These are phyloP conservation scores for Carlito syrichta DNA, from an alignment of 2,113 vertebrate genomes.

Conservation along the genomic window DNA sequence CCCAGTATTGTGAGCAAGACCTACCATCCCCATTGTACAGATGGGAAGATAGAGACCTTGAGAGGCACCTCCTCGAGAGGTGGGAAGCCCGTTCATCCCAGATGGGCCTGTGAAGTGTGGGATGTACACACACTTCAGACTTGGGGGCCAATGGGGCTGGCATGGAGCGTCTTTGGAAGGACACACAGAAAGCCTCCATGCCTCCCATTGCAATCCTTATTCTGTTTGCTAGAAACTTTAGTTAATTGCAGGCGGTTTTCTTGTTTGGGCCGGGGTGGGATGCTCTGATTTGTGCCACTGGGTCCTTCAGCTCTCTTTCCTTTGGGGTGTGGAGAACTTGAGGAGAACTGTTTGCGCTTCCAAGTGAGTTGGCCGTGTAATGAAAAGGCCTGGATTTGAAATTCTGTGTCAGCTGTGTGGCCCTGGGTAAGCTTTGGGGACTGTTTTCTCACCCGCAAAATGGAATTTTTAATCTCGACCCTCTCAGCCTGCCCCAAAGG, in stretches of 20 bases:
- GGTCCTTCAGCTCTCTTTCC: background rate
- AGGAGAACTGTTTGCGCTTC: background rate
- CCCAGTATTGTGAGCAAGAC: background rate
- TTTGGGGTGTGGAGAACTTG: background rate
- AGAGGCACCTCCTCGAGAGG: background rate
- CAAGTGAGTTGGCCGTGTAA: background rate
- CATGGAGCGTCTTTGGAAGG: background rate
- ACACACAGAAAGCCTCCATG: background rate
- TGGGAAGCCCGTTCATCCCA: background rate
- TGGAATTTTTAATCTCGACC: background rate
- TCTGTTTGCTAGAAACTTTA: background rate
- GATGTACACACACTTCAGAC: background rate
- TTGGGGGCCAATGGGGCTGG: background rate
- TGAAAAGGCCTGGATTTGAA: background rate
- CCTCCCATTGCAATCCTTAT: background rate
- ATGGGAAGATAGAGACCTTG: background rate
- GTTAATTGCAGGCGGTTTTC: background rate
- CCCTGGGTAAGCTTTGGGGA: background rate
- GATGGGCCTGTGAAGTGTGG: background rate
- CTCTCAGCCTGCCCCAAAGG: background rate
- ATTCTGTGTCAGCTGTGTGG: background rate
- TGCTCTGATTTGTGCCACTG: background rate
- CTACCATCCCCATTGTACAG: background rate
- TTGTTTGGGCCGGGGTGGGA: background rate
- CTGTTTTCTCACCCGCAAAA: conserved; percentile 20